phyloP scores from a whole-genome alignment of 1,140 invertebrate species.

The Campodea augens region DNA sequence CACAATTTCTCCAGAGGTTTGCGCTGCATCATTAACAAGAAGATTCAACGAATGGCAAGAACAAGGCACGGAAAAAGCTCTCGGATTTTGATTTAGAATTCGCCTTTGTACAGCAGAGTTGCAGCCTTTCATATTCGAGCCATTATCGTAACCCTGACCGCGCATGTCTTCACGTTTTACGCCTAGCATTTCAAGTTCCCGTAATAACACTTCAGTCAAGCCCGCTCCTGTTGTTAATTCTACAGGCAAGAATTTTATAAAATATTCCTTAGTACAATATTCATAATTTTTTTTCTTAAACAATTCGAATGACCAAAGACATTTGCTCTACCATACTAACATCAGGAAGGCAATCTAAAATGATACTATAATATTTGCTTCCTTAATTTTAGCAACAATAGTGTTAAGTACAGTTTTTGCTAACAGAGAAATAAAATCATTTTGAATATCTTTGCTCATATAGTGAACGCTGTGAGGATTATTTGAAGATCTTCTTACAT shows the following conservation, averaged over 20 bases:
- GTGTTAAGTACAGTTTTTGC: too few relatives aligned
- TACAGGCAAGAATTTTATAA: conserved; percentile 11
- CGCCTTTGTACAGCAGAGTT: conserved; percentile 12
- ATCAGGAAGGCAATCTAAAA: conserved; percentile 16
- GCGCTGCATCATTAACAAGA: conserved; percentile 13
- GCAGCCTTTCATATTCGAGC: conserved; percentile 19
- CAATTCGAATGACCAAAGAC: conserved; percentile 13
- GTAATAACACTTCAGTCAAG: conserved; percentile 11
- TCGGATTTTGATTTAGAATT: conserved; percentile 13
- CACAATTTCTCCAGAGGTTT: conserved; percentile 6
- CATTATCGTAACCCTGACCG: conserved; percentile 21
- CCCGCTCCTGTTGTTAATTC: conserved; percentile 8
- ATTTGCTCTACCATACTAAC: conserved; percentile 14
- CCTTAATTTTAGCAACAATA: too few relatives aligned
- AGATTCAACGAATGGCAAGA: conserved; percentile 15
- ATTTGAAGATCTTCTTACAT: too few relatives aligned
- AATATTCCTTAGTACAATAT: conserved; percentile 10
- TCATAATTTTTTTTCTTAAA: conserved; percentile 1
- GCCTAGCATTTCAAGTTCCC: conserved; percentile 6
- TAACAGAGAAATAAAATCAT: too few relatives aligned
- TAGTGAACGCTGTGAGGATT: too few relatives aligned
- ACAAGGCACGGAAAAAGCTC: conserved; percentile 14
- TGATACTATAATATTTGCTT: conserved; percentile 16
- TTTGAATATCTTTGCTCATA: too few relatives aligned
- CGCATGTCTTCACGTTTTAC: conserved; percentile 15